Base-by-base conservation (phyloP, 2,888 invertebrate species). In the Euproctis similis region DNA sequence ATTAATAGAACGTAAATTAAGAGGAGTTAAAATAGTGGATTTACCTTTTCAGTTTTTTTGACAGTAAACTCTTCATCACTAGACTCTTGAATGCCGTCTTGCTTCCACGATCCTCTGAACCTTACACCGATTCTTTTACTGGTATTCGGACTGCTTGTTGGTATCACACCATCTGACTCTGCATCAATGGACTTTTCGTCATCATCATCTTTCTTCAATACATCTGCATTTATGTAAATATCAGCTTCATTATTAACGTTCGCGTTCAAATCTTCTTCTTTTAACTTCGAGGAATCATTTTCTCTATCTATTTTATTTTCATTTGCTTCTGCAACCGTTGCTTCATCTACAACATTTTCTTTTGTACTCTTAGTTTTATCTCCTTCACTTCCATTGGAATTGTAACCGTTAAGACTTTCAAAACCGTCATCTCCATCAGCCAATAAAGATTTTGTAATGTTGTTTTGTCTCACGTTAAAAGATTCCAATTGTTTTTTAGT, bases 341-440 rank as follows among this genome's bases (percentile, higher is more conserved):
- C 11, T 2, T 11, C 7, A 10, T 59, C 43, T 9, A 24, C 24
- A 10, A 40, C 26, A 24, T 36, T 41, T 28, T 36, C 45, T 28
- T 34, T 36, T 19, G 50, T 50, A 46, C 45, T 50, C 34, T 53
- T 58, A 11, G 37, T 16, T 38, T 55, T 70, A 19, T 82, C 82
- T 21, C 57, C 72, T 37, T 85, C 81, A 43, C 91, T 91, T 29
- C 88, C 88, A 53, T 90, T 89, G 0, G 93, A 93, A 42, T 90
- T 91, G 60, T 93, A 93, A 6, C 93, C 93, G 53, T 92, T 93
- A 5, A 94, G 85, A 64, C 94, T 94, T 75, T 94, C 94, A 55
- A 94, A 94, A 8, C 94, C 94, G 59, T 94, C 94, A 58, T 94
- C 94, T 59, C 93, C 85, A 35, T 86, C 86, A 13, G 77, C 76